phyloP scores from a whole-genome alignment of 2,797 vertebrate genomes.

The Gadopsis bispinosus region DNA sequence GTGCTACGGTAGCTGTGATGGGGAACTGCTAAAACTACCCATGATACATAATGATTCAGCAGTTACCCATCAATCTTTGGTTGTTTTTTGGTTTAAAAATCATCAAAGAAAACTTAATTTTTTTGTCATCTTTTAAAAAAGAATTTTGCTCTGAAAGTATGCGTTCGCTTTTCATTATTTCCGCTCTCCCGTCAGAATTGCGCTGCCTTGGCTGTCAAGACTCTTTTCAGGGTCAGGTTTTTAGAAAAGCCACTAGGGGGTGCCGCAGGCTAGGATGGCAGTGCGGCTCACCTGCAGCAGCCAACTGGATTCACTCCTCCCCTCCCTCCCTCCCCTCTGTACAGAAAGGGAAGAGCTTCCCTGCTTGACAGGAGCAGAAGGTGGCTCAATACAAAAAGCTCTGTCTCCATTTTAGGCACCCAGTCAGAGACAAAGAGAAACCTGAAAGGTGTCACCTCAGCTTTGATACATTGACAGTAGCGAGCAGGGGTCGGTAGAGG shows the following conservation, averaged over 20 bases:
- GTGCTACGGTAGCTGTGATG: conserved; percentile 75
- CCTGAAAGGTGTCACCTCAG: conserved; percentile 79
- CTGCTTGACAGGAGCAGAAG: conserved; percentile 77
- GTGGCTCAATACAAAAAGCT: conserved; percentile 72
- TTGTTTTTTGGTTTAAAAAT: conserved; percentile 66
- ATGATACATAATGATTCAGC: conserved; percentile 70
- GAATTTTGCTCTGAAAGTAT: conserved; percentile 57
- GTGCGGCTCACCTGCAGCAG: conserved; percentile 63
- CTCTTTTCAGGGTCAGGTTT: conserved; percentile 52
- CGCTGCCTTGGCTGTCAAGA: conserved; percentile 52
- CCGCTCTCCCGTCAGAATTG: conserved; percentile 13
- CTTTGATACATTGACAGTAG: conserved; percentile 76
- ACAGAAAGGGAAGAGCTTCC: conserved; percentile 59
- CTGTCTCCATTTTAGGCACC: conserved; percentile 72
- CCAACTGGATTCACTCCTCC: conserved; percentile 32
- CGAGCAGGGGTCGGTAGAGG: conserved; percentile 60
- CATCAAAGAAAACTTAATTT: conserved; percentile 47
- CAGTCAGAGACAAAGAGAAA: conserved; percentile 71
- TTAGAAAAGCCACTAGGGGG: conserved; percentile 76
- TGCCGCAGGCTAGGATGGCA: conserved; percentile 69
- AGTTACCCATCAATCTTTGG: conserved; percentile 80
- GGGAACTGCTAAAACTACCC: conserved; percentile 75
- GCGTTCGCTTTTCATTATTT: conserved; percentile 48
- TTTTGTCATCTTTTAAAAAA: conserved; percentile 12
- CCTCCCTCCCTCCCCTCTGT: conserved; percentile 12